These are phyloP conservation scores for Sminthurides aquaticus DNA, from an alignment of 2,888 invertebrate species.

Conservation along the genomic window DNA sequence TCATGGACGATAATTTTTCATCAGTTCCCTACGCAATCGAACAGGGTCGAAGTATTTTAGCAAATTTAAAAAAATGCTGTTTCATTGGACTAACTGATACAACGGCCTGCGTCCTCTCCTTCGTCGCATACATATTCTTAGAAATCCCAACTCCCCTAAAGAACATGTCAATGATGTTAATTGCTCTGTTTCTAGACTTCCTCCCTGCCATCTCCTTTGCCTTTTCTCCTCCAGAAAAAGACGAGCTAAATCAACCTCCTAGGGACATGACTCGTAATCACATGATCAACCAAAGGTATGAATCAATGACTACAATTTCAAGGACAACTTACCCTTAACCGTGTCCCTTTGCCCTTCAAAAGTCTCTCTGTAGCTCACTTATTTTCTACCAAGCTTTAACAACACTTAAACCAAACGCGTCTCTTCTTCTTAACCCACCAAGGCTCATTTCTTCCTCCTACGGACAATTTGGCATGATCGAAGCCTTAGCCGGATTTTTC, in stretches of 20 bases:
- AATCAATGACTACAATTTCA: not conserved
- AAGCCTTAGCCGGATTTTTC: conserved; percentile 47
- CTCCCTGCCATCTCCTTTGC: conserved; percentile 67
- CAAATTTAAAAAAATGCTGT: conserved; percentile 96
- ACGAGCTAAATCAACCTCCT: conserved; percentile 62
- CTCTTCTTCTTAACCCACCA: no score
- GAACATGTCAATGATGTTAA: conserved; percentile 95
- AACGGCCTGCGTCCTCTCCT: conserved; percentile 60
- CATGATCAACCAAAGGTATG: conserved; percentile 57
- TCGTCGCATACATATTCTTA: conserved; percentile 75
- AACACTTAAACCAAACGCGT: not conserved
- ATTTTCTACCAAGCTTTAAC: not conserved
- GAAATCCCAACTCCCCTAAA: conserved; percentile 91
- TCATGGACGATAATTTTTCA: conserved; percentile 91
- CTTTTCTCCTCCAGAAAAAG: conserved; percentile 63
- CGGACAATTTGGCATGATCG: conserved; percentile 8
- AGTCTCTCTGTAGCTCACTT: not conserved
- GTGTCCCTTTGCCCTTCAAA: not conserved
- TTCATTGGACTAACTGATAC: conserved; percentile 95
- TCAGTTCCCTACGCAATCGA: conserved; percentile 86
- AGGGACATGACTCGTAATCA: conserved; percentile 58
- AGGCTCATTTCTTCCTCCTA: conserved; percentile 1
- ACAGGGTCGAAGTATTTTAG: conserved; percentile 90
- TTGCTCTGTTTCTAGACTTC: conserved; percentile 97
- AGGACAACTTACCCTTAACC: not conserved